These are phyloP conservation scores for Amblyjoppa proteus DNA, from an alignment of 2,888 invertebrate species.

Conservation along the genomic window DNA sequence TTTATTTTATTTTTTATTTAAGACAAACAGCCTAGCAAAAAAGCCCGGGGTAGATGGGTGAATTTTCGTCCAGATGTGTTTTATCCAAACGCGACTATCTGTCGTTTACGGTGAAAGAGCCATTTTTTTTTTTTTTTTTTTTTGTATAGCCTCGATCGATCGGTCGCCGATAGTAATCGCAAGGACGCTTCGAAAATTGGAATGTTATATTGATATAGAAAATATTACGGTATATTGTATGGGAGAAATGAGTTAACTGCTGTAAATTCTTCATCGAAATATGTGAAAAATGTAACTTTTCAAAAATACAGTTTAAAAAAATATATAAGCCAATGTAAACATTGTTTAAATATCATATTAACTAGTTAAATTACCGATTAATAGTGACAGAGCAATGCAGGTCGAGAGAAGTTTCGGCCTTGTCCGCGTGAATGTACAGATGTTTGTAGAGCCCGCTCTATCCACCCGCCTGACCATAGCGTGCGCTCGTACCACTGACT, in stretches of 20 bases:
- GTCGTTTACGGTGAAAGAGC: neutral
- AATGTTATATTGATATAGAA: neutral
- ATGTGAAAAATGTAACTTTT: too few relatives aligned
- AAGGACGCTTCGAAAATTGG: neutral
- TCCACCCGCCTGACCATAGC: constrained; percentile 29
- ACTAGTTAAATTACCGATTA: neutral
- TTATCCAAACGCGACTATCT: constrained; percentile 1
- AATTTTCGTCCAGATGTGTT: constrained; percentile 1
- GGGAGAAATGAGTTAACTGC: neutral
- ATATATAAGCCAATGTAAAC: too few relatives aligned
- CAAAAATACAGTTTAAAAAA: too few relatives aligned
- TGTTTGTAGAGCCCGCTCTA: neutral
- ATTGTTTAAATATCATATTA: too few relatives aligned
- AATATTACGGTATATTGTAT: neutral
- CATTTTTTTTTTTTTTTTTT: neutral
- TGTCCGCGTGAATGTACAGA: neutral
- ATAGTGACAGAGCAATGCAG: neutral
- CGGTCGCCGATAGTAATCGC: neutral
- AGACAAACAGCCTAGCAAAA: neutral
- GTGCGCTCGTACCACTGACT: constrained; percentile 23
- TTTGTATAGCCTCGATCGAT: neutral
- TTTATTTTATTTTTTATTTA: neutral
- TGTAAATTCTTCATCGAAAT: too few relatives aligned
- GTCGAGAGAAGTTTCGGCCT: neutral
- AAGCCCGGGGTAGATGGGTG: neutral